Evolutionary conservation across 2,888 invertebrate genomes (phyloP).

Genomic region (Pseudolycoriella hygida): DNA sequence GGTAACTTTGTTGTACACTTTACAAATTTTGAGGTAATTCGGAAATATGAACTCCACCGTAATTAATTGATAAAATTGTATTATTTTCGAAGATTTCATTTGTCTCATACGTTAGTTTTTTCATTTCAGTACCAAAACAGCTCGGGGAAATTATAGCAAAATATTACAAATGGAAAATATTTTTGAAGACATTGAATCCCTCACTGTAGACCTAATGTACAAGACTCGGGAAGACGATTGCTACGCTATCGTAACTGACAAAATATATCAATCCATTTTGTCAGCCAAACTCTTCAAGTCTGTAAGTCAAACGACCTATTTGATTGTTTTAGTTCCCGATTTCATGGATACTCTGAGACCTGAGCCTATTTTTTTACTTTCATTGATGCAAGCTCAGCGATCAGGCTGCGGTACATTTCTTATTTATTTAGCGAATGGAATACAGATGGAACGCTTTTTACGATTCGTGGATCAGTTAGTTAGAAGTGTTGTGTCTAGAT

Average conservation of each 20-base stretch:
- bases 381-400: constrained; percentile 36
- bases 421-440: constrained; percentile 51
- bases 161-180: constrained; percentile 2
- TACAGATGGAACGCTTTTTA: constrained; percentile 47
- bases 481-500: constrained; percentile 3
- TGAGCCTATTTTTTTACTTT: constrained; percentile 32
- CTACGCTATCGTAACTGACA: constrained; percentile 23
- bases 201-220: constrained; percentile 11
- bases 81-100: too few relatives aligned
- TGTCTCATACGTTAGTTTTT: neutral
- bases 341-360: constrained; percentile 47
- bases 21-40: too few relatives aligned
- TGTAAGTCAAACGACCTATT: constrained; percentile 11
- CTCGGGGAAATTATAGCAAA: too few relatives aligned
- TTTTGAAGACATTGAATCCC: neutral
- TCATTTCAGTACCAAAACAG: neutral
- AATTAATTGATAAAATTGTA: too few relatives aligned
- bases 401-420: constrained; percentile 54
- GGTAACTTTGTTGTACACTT: too few relatives aligned
- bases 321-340: constrained; percentile 39
- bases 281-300: constrained; percentile 12
- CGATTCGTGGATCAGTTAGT: constrained; percentile 47
- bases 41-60: too few relatives aligned
- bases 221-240: constrained; percentile 18
- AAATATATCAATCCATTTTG: constrained; percentile 8